Conservation (phyloP, 2,113 vertebrate genomes). For the Anhinga rufa region DNA sequence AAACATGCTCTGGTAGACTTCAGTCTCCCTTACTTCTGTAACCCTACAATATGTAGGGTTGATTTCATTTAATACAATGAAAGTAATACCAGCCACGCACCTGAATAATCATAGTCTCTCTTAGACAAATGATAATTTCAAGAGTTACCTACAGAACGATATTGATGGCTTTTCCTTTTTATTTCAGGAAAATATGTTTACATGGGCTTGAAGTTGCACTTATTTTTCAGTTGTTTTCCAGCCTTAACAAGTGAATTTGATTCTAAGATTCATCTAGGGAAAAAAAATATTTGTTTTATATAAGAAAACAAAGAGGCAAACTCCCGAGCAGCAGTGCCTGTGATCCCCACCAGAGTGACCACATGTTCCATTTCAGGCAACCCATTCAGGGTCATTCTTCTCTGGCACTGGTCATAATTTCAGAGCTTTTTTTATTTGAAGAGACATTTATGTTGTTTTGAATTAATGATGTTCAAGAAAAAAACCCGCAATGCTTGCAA, state of each 20-base stretch:
- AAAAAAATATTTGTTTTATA: background rate
- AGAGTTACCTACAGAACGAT: background rate
- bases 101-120: background rate
- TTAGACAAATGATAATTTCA: background rate
- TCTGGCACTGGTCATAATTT: background rate
- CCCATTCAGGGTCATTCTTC: slow-evolving; percentile 3
- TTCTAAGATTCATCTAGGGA: background rate
- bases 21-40: background rate
- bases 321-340: background rate
- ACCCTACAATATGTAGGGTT: background rate
- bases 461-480: background rate
- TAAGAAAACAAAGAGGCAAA: background rate
- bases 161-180: background rate
- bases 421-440: slow-evolving; percentile 4
- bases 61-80: background rate
- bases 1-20: background rate
- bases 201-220: background rate
- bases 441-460: background rate
- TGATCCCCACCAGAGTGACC: background rate
- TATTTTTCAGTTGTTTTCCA: background rate
- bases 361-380: background rate
- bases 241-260: background rate
- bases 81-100: background rate
- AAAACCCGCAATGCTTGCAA: background rate
- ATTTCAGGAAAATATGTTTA: background rate